These are phyloP conservation scores for Podilymbus podiceps DNA, from an alignment of 2,113 vertebrate genomes.

Conservation along the genomic window DNA sequence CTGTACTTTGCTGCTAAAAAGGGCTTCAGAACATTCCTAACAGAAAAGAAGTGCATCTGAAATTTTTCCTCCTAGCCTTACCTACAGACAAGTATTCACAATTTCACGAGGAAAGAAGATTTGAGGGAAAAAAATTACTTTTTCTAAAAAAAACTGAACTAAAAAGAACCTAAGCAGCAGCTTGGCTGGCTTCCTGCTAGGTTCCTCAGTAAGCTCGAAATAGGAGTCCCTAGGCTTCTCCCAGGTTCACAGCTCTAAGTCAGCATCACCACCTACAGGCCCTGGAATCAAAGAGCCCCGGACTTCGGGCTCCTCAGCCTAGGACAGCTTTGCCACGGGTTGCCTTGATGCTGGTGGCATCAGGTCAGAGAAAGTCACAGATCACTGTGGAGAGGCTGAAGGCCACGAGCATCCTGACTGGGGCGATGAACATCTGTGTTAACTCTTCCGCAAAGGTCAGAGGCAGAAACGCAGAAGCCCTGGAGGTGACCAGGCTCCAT, in stretches of 20 bases:
- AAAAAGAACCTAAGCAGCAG: not conserved
- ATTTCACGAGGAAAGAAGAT: not conserved
- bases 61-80: not conserved
- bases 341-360: not conserved
- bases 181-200: not conserved
- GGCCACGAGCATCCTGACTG: not conserved
- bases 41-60: not conserved
- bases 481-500: not conserved
- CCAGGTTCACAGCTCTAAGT: not conserved
- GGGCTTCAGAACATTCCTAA: not conserved
- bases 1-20: not conserved
- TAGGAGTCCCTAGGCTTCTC: not conserved
- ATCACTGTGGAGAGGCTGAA: not conserved
- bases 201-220: not conserved
- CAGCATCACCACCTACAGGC: not conserved
- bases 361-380: not conserved
- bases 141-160: not conserved
- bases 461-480: not conserved
- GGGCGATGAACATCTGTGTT: accelerated
- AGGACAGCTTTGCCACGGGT: not conserved
- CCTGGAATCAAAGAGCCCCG: not conserved
- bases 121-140: not conserved
- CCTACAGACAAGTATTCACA: not conserved
- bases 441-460: not conserved
- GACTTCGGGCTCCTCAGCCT: not conserved